These are phyloP conservation scores for Chondrosia reniformis DNA, from an alignment of 37 sponge, comb jelly and placozoan genomes.

Conservation along the genomic window DNA sequence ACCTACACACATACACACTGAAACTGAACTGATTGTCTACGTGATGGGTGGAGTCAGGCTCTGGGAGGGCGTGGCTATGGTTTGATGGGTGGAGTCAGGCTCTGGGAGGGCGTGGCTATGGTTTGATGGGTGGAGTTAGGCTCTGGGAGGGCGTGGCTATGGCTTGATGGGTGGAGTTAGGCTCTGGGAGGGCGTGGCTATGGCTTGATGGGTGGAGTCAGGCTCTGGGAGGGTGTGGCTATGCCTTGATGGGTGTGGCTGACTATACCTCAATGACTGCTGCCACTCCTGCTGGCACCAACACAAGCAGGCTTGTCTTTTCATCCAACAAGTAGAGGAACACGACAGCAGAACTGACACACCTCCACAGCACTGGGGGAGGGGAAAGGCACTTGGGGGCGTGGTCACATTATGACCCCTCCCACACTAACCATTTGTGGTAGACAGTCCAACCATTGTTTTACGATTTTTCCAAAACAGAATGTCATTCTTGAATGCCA, in stretches of 20 bases:
- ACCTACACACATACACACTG: neutral
- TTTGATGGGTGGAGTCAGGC: too few relatives aligned
- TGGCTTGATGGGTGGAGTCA: too few relatives aligned
- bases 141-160: too few relatives aligned
- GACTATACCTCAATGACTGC: conserved; percentile 78
- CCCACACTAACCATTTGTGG: conserved; percentile 46
- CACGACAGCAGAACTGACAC: conserved; percentile 78
- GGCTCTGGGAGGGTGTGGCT: too few relatives aligned
- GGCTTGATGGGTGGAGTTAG: too few relatives aligned
- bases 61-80: too few relatives aligned
- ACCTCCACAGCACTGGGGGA: conserved; percentile 70
- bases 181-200: too few relatives aligned
- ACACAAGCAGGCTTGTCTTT: conserved; percentile 79
- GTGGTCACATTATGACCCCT: neutral
- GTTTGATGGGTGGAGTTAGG: too few relatives aligned
- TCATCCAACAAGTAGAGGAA: conserved; percentile 89
- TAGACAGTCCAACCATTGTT: conserved; percentile 82
- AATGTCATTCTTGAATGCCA: conserved; percentile 97
- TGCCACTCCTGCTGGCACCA: conserved; percentile 75
- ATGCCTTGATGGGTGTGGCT: too few relatives aligned
- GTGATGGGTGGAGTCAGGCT: too few relatives aligned
- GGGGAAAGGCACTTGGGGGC: neutral
- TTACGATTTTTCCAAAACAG: conserved; percentile 76
- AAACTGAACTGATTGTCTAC: too few relatives aligned
- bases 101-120: too few relatives aligned